phyloP scores from a whole-genome alignment of 1,140 invertebrate species.

The Cydia pomonella region DNA sequence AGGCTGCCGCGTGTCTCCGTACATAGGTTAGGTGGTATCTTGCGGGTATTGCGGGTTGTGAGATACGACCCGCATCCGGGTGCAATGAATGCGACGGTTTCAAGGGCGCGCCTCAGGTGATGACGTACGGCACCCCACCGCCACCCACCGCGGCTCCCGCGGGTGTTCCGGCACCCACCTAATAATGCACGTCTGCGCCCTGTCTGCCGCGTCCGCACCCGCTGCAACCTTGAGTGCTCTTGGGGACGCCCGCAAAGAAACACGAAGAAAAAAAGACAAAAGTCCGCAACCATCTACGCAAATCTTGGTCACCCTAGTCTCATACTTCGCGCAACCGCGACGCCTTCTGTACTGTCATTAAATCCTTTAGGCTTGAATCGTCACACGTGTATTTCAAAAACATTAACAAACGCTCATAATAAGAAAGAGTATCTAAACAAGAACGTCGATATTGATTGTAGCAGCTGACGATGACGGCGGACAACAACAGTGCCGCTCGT shows the following conservation, averaged over 20 bases:
- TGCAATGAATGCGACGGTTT: conserved; percentile 80
- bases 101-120: conserved; percentile 79
- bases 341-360: neutral
- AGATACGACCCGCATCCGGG: conserved; percentile 74
- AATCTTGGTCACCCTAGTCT: neutral
- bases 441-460: conserved; percentile 20
- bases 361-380: neutral
- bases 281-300: conserved; percentile 17
- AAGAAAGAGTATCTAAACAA: conserved; percentile 5
- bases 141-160: conserved; percentile 60
- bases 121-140: conserved; percentile 75
- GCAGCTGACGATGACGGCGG: neutral
- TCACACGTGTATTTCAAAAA: neutral
- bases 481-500: conserved; percentile 35
- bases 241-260: conserved; percentile 48
- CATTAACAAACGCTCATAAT: conserved; percentile 17
- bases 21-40: conserved; percentile 54
- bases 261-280: conserved; percentile 43
- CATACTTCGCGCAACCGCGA: neutral
- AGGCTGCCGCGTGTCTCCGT: conserved; percentile 38
- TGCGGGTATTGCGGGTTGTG: conserved; percentile 62
- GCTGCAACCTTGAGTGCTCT: conserved; percentile 75
- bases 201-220: conserved; percentile 77
- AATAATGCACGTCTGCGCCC: conserved; percentile 81
- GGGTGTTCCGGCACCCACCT: conserved; percentile 78